phyloP scores from a whole-genome alignment of 2,888 invertebrate species.

The Drosophila leonis region DNA sequence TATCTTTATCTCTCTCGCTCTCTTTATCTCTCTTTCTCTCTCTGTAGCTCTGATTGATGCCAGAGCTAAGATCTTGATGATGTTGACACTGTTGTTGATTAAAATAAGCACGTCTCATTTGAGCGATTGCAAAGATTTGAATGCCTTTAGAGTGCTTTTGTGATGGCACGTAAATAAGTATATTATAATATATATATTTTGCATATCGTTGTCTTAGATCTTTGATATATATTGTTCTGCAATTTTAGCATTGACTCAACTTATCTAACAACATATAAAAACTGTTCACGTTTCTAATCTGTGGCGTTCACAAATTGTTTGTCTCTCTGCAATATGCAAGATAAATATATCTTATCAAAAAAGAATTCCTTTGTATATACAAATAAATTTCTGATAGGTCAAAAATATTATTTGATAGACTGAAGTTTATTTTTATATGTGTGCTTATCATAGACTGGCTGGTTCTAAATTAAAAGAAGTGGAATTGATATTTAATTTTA shows the following conservation, averaged over 20 bases:
- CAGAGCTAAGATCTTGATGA: conserved; percentile 42
- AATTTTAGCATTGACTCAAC: neutral
- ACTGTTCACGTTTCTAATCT: neutral
- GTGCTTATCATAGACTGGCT: neutral
- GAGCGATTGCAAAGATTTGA: conserved; percentile 27
- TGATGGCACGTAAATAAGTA: conserved; percentile 35
- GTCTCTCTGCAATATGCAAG: too few relatives aligned
- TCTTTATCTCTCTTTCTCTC: neutral
- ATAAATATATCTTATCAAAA: neutral
- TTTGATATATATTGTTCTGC: neutral
- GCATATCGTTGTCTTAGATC: neutral
- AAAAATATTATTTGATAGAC: neutral
- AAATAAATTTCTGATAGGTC: neutral
- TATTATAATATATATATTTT: neutral
- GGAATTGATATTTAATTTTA: neutral
- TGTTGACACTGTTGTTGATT: conserved; percentile 33
- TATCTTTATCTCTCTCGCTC: neutral
- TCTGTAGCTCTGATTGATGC: conserved; percentile 44
- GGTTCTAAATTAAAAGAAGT: neutral
- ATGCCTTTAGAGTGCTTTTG: conserved; percentile 9
- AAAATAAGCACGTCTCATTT: conserved; percentile 42
- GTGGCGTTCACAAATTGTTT: neutral
- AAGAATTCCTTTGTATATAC: neutral
- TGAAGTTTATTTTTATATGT: neutral
- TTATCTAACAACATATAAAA: neutral